Conservation (phyloP, 2,888 invertebrate genomes). For the Loripinus fragilis region DNA sequence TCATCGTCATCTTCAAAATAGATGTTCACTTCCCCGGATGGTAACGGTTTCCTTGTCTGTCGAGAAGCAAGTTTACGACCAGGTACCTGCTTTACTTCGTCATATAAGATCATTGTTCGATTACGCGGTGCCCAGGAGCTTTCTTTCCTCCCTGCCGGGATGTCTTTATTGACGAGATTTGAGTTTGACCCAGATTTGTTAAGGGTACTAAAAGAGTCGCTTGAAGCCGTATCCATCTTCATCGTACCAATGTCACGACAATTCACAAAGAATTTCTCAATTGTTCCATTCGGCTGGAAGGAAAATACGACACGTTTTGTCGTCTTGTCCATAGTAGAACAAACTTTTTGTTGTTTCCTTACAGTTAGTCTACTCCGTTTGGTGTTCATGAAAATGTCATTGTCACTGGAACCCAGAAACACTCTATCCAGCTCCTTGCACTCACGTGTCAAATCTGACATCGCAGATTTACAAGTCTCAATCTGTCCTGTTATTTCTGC, state of each 20-base stretch:
- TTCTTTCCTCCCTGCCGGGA: background rate
- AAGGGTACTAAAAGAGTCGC: conserved; percentile 9
- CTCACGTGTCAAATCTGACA: conserved; percentile 39
- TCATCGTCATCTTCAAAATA: conserved; percentile 43
- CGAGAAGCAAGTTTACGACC: background rate
- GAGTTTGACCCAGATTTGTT: background rate
- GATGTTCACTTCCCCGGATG: conserved; percentile 39
- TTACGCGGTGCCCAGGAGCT: conserved; percentile 3
- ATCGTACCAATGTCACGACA: conserved; percentile 42
- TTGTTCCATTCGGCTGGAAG: conserved; percentile 40
- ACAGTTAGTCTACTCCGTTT: conserved; percentile 43
- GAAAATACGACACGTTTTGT: conserved; percentile 41
- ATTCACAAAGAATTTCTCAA: conserved; percentile 52
- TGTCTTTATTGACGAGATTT: background rate
- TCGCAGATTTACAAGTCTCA: conserved; percentile 35
- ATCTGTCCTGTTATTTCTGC: conserved; percentile 38
- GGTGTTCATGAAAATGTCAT: conserved; percentile 36
- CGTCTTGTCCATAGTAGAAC: conserved; percentile 35
- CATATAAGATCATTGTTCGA: background rate
- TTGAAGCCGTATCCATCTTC: conserved; percentile 35
- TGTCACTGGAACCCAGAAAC: conserved; percentile 44
- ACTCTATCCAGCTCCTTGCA: conserved; percentile 45
- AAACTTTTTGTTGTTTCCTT: conserved; percentile 38
- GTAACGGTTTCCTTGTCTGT: conserved; percentile 21
- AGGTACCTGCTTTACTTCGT: background rate